Evolutionary conservation across 1,140 invertebrate genomes (phyloP).

Genomic region (Drosophila nasuta): DNA sequence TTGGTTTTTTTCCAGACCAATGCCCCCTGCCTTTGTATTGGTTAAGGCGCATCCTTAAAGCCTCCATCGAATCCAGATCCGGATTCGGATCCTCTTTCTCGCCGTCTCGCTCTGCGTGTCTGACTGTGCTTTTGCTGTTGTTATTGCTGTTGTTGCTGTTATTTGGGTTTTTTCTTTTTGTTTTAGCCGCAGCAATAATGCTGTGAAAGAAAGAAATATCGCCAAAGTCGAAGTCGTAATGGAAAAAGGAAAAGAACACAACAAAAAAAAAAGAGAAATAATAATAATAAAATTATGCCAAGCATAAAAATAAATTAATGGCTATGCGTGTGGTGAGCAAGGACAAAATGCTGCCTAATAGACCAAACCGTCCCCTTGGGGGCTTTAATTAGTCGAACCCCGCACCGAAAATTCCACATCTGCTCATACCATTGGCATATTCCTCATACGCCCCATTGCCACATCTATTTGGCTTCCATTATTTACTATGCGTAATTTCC

Average conservation of each 20-base stretch:
- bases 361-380: slow-evolving; percentile 21
- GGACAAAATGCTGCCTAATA: slow-evolving; percentile 70
- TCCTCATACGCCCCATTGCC: slow-evolving; percentile 24
- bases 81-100: neutral
- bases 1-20: slow-evolving; percentile 69
- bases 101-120: slow-evolving; percentile 29
- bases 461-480: slow-evolving; percentile 62
- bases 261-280: slow-evolving; percentile 26
- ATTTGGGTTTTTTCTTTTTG: slow-evolving; percentile 9
- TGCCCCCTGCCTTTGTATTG: slow-evolving; percentile 53
- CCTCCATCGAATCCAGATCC: slow-evolving; percentile 38
- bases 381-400: slow-evolving; percentile 61
- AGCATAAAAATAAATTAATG: slow-evolving; percentile 82
- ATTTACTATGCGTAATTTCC: slow-evolving; percentile 79
- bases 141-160: too few relatives aligned
- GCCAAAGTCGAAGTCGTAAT: slow-evolving; percentile 33
- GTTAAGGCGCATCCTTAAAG: slow-evolving; percentile 72
- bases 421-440: slow-evolving; percentile 9
- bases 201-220: slow-evolving; percentile 36
- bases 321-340: slow-evolving; percentile 53
- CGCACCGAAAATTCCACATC: slow-evolving; percentile 1
- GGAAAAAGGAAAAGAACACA: slow-evolving; percentile 26
- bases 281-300: slow-evolving; percentile 68
- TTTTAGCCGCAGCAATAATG: slow-evolving; percentile 53
- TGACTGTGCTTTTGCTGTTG: slow-evolving; percentile 38